Base-by-base conservation (phyloP, 2,888 invertebrate genomes). In the Morpho deidamia region DNA sequence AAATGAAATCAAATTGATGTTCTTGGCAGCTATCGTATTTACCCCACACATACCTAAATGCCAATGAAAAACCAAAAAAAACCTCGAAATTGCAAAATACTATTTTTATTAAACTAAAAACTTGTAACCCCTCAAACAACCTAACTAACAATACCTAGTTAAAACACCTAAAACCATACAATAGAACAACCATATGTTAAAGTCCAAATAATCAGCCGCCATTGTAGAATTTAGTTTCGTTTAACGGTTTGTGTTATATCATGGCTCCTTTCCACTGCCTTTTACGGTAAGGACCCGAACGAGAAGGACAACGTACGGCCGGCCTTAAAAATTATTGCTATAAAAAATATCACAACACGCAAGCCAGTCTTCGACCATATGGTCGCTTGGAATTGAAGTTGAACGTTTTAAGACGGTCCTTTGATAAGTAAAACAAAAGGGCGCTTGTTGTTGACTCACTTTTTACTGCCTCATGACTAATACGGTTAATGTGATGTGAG, bases 221-320 rank as follows among this genome's bases (percentile, higher is more conserved):
- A 78, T 80, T 65, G 57, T 68, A 11, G 39, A 42, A 49, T 49
- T 49, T 23, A 42, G n/a, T 71, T 70, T 72, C 70, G 72, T 67
- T 66, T 41, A 61, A 50, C 58, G 66, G 66, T 72, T 73, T 79
- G 78, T 78, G 72, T 76, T 71, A 63, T 73, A 74, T 72, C 76
- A 74, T 74, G 78, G 74, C 73, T 74, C 76, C 76, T 80, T 82
- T 79, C 76, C 74, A 76, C 66, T 67, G 60, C 83, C 83, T 62
- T 84, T 71, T 76, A 83, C 45, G 82, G 83, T 57, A 65, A 65
- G 68, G 63, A 56, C 51, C 56, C 60, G 53, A 70, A 49, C 44
- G 46, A 72, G 71, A 68, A 70, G 67, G 66, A 69, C 68, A 64
- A 65, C 23, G 70, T 68, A 66, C 59, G 62, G 44, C 53, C 44